Evolutionary conservation across 2,888 invertebrate species (phyloP).

Genomic region (Linnaemya vulpina): DNA sequence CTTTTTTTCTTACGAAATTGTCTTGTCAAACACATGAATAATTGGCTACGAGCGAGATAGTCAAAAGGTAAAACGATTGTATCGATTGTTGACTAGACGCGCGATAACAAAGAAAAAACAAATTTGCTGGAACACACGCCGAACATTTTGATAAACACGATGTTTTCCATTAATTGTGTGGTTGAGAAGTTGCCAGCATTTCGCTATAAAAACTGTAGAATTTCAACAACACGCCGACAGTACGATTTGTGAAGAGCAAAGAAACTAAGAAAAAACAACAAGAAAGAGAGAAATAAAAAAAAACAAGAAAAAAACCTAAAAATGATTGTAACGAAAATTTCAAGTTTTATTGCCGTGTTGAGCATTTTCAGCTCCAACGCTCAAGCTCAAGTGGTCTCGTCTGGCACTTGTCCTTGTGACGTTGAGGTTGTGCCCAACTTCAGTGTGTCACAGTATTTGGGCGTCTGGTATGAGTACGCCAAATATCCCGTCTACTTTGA

Average conservation of each 20-base stretch:
- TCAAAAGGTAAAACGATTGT: not conserved
- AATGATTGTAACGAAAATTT: conserved; percentile 7
- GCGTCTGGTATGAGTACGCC: conserved; percentile 89
- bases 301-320: not conserved
- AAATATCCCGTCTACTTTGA: conserved; percentile 89
- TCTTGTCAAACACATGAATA: not conserved
- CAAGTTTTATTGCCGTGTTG: conserved; percentile 23
- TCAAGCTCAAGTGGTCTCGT: conserved; percentile 55
- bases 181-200: not conserved
- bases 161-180: not conserved
- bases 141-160: not conserved
- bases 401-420: conserved; percentile 61
- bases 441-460: conserved; percentile 84
- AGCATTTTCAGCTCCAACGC: conserved; percentile 27
- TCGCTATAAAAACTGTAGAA: not conserved
- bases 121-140: no score
- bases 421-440: conserved; percentile 62
- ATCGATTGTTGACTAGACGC: no score
- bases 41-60: not conserved
- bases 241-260: not conserved
- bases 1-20: not conserved
- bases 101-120: not conserved
- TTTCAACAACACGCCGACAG: not conserved
- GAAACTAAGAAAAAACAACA: not conserved
- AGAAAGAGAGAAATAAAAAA: no score